phyloP scores from a whole-genome alignment of 1,140 invertebrate species.

The Nymphalis io region DNA sequence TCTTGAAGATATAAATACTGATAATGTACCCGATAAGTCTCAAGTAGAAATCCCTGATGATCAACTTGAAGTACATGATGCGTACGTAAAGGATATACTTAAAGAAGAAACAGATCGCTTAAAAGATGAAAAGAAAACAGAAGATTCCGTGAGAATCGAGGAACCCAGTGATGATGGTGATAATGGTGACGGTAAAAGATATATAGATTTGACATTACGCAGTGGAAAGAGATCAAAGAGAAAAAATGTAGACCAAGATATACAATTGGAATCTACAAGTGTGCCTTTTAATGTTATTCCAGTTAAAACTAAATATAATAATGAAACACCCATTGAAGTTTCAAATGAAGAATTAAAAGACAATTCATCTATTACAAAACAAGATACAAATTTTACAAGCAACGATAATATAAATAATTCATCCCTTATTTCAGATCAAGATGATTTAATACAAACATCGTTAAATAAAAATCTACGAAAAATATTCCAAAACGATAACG shows the following conservation, averaged over 20 bases:
- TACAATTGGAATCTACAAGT: constrained; percentile 17
- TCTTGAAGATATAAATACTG: constrained; percentile 51
- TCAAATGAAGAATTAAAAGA: background rate
- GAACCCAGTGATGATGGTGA: constrained; percentile 11
- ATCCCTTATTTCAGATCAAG: background rate
- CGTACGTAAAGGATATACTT: constrained; percentile 56
- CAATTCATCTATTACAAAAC: background rate
- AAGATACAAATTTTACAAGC: background rate
- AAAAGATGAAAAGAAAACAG: constrained; percentile 40
- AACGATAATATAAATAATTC: background rate
- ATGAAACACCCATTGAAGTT: background rate
- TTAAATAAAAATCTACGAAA: background rate
- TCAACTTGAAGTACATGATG: constrained; percentile 52
- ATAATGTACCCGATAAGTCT: constrained; percentile 36
- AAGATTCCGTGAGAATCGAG: constrained; percentile 19
- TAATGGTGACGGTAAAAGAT: constrained; percentile 26
- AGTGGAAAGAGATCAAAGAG: constrained; percentile 34
- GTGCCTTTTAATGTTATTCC: constrained; percentile 35
- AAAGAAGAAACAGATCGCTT: constrained; percentile 55
- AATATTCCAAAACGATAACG: background rate
- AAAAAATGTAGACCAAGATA: constrained; percentile 26
- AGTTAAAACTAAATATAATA: constrained; percentile 37
- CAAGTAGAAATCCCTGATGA: constrained; percentile 52
- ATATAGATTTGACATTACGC: constrained; percentile 50
- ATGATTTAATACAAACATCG: background rate